A percentile compares a stretch with the other conserved stretches of the same genome.
These are phyloP conservation scores for Neomonachus schauinslandi DNA, from an alignment of 2,113 vertebrate genomes.

Conservation along the genomic window DNA sequence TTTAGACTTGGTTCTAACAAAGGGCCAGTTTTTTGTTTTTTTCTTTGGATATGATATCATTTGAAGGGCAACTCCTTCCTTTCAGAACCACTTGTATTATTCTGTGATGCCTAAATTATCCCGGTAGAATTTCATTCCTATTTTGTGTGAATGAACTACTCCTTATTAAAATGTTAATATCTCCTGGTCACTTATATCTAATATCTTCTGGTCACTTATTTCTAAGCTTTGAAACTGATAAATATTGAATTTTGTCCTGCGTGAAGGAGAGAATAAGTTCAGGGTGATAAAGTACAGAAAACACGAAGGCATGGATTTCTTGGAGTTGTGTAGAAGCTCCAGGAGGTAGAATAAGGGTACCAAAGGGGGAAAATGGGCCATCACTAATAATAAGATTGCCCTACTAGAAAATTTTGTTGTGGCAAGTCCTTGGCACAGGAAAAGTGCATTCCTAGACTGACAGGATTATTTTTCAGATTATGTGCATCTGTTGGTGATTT, in stretches of 20 bases:
- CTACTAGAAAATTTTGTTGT: background rate
- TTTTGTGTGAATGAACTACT: background rate
- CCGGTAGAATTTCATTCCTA: background rate
- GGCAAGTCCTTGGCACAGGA: background rate
- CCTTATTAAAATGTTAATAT: conserved; percentile 61
- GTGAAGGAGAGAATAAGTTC: background rate
- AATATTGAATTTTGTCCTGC: background rate
- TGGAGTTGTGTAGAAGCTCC: background rate
- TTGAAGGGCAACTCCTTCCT: background rate
- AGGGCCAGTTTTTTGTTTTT: background rate
- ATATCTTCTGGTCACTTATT: conserved; percentile 7
- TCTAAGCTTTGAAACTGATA: conserved; percentile 10
- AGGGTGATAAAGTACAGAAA: background rate
- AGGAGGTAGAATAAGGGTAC: no score
- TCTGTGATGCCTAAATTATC: background rate
- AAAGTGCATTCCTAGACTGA: background rate
- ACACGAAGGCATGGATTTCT: background rate
- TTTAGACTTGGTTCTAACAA: background rate
- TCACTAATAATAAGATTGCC: background rate
- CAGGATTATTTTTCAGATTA: background rate
- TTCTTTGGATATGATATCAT: background rate
- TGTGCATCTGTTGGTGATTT: background rate
- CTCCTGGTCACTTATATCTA: background rate
- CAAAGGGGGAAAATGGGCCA: background rate
- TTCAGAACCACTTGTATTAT: background rate